These are phyloP conservation scores for Bucco capensis DNA, from an alignment of 2,113 vertebrate genomes.

Conservation along the genomic window DNA sequence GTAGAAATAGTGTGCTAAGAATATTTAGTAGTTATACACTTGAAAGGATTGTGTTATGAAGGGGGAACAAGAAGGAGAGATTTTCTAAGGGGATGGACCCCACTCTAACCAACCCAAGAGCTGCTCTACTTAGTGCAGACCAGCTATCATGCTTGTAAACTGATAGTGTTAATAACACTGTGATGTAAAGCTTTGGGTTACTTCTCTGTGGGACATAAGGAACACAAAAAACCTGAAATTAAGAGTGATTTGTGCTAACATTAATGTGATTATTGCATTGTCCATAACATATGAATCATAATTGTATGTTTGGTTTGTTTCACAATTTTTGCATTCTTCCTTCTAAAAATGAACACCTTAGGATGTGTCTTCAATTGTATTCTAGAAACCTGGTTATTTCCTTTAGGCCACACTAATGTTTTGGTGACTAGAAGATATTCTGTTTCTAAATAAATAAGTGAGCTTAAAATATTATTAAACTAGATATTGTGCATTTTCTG, in stretches of 20 bases:
- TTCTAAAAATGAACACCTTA: background rate
- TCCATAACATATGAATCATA: background rate
- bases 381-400: background rate
- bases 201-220: background rate
- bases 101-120: background rate
- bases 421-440: background rate
- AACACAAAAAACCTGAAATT: background rate
- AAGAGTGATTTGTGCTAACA: background rate
- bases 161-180: background rate
- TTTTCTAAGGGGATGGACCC: background rate
- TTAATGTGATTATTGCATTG: background rate
- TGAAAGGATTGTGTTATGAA: background rate
- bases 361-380: background rate
- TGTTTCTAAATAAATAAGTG: background rate
- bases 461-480: background rate
- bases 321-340: background rate
- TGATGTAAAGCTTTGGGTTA: background rate
- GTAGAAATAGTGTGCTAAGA: background rate
- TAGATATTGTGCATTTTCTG: background rate
- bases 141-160: background rate
- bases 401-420: background rate
- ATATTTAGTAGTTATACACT: background rate
- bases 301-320: background rate
- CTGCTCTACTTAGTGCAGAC: background rate
- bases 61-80: background rate